phyloP scores from a whole-genome alignment of 2,888 invertebrate genomes.

The Odontocolon sp. region DNA sequence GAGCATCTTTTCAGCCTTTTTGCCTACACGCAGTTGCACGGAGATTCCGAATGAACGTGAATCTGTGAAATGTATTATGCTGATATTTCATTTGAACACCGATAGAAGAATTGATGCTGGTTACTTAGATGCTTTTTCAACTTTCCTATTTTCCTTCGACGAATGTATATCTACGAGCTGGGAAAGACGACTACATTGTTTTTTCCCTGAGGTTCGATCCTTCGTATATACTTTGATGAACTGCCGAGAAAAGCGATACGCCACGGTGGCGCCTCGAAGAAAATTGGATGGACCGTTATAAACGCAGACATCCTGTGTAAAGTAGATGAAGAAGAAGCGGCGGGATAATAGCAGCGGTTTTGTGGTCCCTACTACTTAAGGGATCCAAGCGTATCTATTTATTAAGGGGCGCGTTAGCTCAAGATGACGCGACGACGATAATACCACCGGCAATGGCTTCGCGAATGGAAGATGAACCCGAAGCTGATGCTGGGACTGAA shows the following conservation, averaged over 20 bases:
- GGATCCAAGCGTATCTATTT: constrained; percentile 57
- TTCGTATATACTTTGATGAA: no score
- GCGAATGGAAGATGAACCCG: constrained; percentile 13
- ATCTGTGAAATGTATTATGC: no score
- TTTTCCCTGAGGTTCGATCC: no score
- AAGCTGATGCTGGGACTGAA: constrained; percentile 32
- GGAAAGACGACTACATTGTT: no score
- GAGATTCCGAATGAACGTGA: no score
- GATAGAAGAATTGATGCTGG: no score
- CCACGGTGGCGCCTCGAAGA: constrained; percentile 59
- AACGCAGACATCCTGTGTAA: constrained; percentile 50
- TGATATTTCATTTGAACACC: no score
- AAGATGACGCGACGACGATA: not conserved
- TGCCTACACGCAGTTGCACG: no score
- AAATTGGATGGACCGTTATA: constrained; percentile 52
- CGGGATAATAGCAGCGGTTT: constrained; percentile 52
- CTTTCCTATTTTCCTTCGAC: not conserved
- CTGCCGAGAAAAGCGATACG: constrained; percentile 47
- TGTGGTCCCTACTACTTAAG: constrained; percentile 54
- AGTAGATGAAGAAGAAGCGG: constrained; percentile 36
- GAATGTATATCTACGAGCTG: not conserved
- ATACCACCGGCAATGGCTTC: not conserved
- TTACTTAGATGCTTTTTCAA: no score
- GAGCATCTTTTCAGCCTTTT: no score
- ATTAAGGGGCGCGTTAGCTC: constrained; percentile 48